Conservation (phyloP, 2,888 invertebrate genomes). For the Eupithecia dodoneata region DNA sequence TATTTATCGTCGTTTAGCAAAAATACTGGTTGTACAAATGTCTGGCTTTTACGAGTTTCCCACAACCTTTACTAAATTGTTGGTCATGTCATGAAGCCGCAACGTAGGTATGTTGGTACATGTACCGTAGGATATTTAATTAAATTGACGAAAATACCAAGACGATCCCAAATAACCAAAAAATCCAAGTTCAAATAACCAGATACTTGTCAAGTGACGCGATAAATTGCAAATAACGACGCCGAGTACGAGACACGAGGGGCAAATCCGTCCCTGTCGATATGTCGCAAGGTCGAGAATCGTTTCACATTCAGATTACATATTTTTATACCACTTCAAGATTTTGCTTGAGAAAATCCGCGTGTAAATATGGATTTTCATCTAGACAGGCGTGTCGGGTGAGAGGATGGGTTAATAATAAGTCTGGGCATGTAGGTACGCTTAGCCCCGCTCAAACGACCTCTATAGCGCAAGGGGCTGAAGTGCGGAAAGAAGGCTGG, state of each 20-base stretch:
- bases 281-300: conserved; percentile 2
- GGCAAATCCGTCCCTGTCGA: not conserved
- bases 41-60: not conserved
- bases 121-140: not conserved
- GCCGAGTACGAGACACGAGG: conserved; percentile 2
- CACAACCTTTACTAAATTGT: not conserved
- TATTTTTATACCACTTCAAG: conserved; percentile 7
- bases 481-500: not conserved
- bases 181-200: conserved; percentile 13
- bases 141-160: not conserved
- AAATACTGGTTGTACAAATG: too few relatives aligned
- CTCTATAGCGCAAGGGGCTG: not conserved
- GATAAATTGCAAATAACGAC: conserved; percentile 12
- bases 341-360: conserved; percentile 7
- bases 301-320: conserved; percentile 10
- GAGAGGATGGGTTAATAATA: not conserved
- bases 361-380: conserved; percentile 5
- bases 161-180: not conserved
- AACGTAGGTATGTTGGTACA: not conserved
- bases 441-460: not conserved
- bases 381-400: not conserved
- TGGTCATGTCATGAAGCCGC: not conserved
- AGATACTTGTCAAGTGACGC: conserved; percentile 12
- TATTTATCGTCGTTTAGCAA: too few relatives aligned
- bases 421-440: not conserved